Base-by-base conservation (phyloP, 2,888 invertebrate genomes). In the Neocrepidodera transversa region DNA sequence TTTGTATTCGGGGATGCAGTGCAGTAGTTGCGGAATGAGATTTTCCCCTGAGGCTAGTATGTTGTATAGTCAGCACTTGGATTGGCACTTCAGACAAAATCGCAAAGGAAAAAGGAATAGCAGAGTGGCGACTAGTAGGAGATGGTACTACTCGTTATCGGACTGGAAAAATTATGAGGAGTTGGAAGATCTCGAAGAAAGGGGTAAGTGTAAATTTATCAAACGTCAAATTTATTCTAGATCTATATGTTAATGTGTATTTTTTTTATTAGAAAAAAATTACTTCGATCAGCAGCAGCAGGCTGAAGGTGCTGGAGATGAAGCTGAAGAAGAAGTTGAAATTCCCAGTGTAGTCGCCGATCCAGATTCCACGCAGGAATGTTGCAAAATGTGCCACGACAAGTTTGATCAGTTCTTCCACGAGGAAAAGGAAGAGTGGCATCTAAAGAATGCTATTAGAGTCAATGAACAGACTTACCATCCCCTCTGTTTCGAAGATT, bases 11-110 rank as follows among this genome's bases (percentile, higher is more conserved):
- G 97, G 97, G 36, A 92, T 95, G 85, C 97, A 97, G 76, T 99
- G 99, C 81, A 91, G 93, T 65, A 93, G 95, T 50, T 99, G 99
- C 81, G 98, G 98, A 26, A 88, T 94, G 61, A 86, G 97, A 42
- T 97, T 98, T 81, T 91, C 93, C 10, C 90, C 93, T 0, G 93
- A 94, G 79, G 90, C 91, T 74, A 93, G 92, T 6, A 90, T 91
- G 67, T 87, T 91, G 63, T 99, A 97, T 80, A 92, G 91, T 71
- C 93, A 94, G 77, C 99, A 99, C 81, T 85, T 98, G 60, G 98
- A 99, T 82, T 98, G 98, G 97, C 99, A 99, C 82, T 98, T 98
- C 82, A 82, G 95, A 0, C 93, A 95, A 79, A 98, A 98, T 82
- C 82, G 95, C 1, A 85, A 90, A 53, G 95, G 94, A 70, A 87